Evolutionary conservation across 2,797 vertebrate genomes (phyloP).

Genomic region (Paedocypris micromegethes): DNA sequence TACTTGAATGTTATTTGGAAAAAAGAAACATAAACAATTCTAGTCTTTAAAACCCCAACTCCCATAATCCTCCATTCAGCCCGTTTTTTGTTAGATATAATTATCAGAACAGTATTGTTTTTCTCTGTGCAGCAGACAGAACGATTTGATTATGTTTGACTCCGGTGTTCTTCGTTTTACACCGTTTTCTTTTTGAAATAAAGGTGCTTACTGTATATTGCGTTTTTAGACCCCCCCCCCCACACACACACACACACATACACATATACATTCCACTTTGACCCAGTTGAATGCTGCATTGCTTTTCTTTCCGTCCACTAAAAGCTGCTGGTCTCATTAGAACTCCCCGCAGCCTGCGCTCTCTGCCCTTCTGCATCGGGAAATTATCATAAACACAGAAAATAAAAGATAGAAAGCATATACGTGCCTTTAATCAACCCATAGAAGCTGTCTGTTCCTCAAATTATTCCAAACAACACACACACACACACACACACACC

Average conservation of each 20-base stretch:
- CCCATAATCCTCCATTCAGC: too few species aligned
- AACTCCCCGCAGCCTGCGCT: constrained; percentile 31
- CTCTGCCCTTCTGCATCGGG: constrained; percentile 26
- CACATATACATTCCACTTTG: constrained; percentile 17
- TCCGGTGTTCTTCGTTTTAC: too few species aligned
- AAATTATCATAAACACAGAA: constrained; percentile 40
- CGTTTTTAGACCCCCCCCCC: not conserved
- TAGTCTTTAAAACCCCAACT: too few species aligned
- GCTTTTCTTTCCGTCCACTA: constrained; percentile 17
- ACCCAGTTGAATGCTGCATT: constrained; percentile 29
- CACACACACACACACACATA: constrained; percentile 6
- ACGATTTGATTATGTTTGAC: too few species aligned
- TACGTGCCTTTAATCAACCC: constrained; percentile 32
- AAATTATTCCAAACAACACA: constrained; percentile 8
- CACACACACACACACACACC: not conserved
- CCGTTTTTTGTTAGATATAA: too few species aligned
- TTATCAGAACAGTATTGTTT: too few species aligned
- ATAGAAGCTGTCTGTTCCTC: constrained; percentile 17
- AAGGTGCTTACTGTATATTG: too few species aligned
- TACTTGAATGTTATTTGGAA: too few species aligned
- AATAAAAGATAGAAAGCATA: constrained; percentile 20
- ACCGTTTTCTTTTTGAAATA: too few species aligned
- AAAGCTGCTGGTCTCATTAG: constrained; percentile 38
- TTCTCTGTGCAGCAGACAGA: too few species aligned
- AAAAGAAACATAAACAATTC: too few species aligned